Percentiles rank a stretch among this genome's conserved stretches.
Evolutionary conservation across 2,888 invertebrate genomes (phyloP).

Genomic region (Clivina fossor): DNA sequence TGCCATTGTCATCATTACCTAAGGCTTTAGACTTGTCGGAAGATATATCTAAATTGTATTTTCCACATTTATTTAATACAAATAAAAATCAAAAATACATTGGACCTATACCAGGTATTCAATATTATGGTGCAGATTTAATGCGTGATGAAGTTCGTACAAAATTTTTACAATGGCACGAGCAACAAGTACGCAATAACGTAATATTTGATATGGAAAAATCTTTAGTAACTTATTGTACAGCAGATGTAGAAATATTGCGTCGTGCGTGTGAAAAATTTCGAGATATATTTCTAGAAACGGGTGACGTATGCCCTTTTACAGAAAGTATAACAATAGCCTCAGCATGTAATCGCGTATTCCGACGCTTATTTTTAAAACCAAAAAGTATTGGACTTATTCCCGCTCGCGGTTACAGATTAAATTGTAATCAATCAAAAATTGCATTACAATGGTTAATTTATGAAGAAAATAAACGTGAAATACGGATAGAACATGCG

Average conservation of each 20-base stretch:
- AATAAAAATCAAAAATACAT: no score
- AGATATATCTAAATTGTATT: no score
- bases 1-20: no score
- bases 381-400: slow-evolving; percentile 42
- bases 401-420: slow-evolving; percentile 42
- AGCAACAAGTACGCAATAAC: no score
- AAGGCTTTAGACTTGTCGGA: no score
- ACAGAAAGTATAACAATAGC: slow-evolving; percentile 40
- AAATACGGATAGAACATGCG: slow-evolving; percentile 23
- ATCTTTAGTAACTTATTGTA: slow-evolving; percentile 39
- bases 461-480: no score
- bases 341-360: slow-evolving; percentile 41
- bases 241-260: slow-evolving; percentile 41
- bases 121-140: no score
- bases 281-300: slow-evolving; percentile 37
- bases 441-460: slow-evolving; percentile 37
- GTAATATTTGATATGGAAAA: no score
- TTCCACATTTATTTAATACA: no score
- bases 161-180: no score
- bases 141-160: no score
- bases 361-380: slow-evolving; percentile 41
- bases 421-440: slow-evolving; percentile 40
- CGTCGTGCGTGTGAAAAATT: slow-evolving; percentile 42
- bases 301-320: slow-evolving; percentile 41
- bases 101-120: no score